Evolutionary conservation across 2,797 vertebrate genomes (phyloP).

Genomic region (Gephyroberyx darwinii): DNA sequence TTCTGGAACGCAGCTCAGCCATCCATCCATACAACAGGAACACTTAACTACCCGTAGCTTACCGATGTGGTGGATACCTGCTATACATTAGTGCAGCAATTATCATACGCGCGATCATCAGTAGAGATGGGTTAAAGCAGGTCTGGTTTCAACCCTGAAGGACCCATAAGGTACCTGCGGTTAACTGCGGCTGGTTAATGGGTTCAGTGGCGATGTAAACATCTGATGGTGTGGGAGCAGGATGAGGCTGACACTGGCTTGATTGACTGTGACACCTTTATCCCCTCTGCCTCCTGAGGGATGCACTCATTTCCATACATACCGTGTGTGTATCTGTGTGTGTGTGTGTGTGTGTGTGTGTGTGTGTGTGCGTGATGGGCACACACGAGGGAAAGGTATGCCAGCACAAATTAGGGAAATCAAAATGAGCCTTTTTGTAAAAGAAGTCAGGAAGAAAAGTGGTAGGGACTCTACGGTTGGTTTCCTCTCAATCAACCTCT

Average conservation of each 20-base stretch:
- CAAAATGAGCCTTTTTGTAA: slow-evolving; percentile 61
- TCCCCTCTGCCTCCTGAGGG: slow-evolving; percentile 58
- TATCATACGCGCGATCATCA: slow-evolving; percentile 60
- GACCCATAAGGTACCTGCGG: slow-evolving; percentile 67
- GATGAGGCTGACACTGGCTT: slow-evolving; percentile 54
- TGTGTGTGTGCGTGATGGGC: slow-evolving; percentile 50
- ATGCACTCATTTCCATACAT: slow-evolving; percentile 70
- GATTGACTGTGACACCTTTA: slow-evolving; percentile 75
- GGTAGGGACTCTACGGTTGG: slow-evolving; percentile 52
- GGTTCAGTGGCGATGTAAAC: slow-evolving; percentile 52
- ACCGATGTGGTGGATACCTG: slow-evolving; percentile 57
- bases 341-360: too few species aligned
- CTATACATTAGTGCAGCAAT: slow-evolving; percentile 67
- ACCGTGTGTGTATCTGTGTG: slow-evolving; percentile 30
- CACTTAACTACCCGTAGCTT: slow-evolving; percentile 76
- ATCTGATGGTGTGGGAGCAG: slow-evolving; percentile 43
- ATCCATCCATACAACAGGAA: slow-evolving; percentile 75
- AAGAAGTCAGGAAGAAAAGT: slow-evolving; percentile 51
- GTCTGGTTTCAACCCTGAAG: slow-evolving; percentile 45
- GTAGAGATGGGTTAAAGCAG: slow-evolving; percentile 30
- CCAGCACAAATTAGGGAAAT: slow-evolving; percentile 62
- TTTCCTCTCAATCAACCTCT: slow-evolving; percentile 71
- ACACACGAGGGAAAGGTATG: slow-evolving; percentile 62
- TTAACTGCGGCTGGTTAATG: slow-evolving; percentile 67
- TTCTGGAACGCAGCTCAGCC: slow-evolving; percentile 73